Base-by-base conservation (phyloP, 2,888 invertebrate genomes). In the Drosophila yooni region DNA sequence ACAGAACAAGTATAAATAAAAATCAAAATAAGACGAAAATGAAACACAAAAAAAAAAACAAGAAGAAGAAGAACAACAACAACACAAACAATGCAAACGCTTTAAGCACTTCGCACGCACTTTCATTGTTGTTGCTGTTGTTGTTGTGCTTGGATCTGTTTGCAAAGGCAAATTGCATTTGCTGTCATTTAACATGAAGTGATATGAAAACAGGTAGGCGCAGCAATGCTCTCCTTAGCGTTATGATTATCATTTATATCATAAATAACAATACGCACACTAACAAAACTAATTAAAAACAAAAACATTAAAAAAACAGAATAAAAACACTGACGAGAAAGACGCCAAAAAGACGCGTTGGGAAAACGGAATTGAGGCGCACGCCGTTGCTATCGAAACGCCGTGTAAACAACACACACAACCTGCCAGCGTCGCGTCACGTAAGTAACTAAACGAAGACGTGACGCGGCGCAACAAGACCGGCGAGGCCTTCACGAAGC, bases 371-470 rank as follows among this genome's bases (percentile, higher is more conserved):
- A 40, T 33, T 58, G 50, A 53, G 46, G 31, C 51, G 43, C 76
- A 59, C 80, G 38, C 63, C 27, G 18, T 46, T 27, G 36, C 27
- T 40, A 31, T 13, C 40, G 8, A 48, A 48, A 60, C 53, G 60
- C 40, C 27, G 25, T 36, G 25, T 33, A 54, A 11, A 43, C 4
- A 46, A 29, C n/a, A 51, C 11, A 51, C 57, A 78, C 80, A 82
- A 82, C 81, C 76, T 76, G 70, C 59, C 54, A 62, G 74, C 65
- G 64, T 72, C 82, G 80, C 80, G 82, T 81, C 79, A 82, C 82
- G 76, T 76, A 76, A 82, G 82, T 70, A 82, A 81, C 82, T 82
- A 58, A 79, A 67, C 74, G 58, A 34, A 58, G 48, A 38, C 27
- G 61, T 64, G 63, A 43, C 58, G 70, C 56, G 40, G 36, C 68